Evolutionary conservation across 2,113 vertebrate species (phyloP).

Genomic region (Uropsilus gracilis): DNA sequence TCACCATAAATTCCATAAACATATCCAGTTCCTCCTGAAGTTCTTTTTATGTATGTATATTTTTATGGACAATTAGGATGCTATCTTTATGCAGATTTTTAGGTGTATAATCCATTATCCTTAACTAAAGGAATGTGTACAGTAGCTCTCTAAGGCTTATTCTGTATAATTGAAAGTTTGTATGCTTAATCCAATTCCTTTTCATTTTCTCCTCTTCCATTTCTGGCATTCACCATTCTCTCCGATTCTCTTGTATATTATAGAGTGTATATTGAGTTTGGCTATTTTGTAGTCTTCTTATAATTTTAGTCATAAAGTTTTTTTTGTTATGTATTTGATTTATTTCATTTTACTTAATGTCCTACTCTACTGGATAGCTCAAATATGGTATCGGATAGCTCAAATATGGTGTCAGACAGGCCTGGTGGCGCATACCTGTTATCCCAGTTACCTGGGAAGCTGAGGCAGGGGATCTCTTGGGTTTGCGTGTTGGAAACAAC

Average conservation of each 20-base stretch:
- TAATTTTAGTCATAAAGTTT: background rate
- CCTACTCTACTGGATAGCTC: background rate
- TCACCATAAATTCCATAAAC: background rate
- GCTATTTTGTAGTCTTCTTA: background rate
- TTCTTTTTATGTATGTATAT: background rate
- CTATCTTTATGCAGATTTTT: background rate
- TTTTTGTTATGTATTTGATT: background rate
- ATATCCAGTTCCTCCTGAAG: background rate
- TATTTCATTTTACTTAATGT: background rate
- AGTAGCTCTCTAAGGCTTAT: background rate
- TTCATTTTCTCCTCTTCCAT: background rate
- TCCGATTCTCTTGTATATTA: background rate
- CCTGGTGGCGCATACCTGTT: no score
- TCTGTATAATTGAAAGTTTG: background rate
- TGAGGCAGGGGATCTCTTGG: no score
- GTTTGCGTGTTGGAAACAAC: no score
- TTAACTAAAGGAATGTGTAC: background rate
- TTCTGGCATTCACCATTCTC: background rate
- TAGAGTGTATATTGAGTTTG: background rate
- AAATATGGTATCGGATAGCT: no score
- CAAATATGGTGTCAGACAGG: no score
- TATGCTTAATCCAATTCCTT: background rate
- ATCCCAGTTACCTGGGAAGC: no score
- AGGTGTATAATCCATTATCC: background rate
- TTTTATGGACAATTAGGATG: background rate